Evolutionary conservation across 2,888 invertebrate genomes (phyloP), one percentile per base, ranked within the genome.

Genomic region (Amphipyra berbera): DNA sequence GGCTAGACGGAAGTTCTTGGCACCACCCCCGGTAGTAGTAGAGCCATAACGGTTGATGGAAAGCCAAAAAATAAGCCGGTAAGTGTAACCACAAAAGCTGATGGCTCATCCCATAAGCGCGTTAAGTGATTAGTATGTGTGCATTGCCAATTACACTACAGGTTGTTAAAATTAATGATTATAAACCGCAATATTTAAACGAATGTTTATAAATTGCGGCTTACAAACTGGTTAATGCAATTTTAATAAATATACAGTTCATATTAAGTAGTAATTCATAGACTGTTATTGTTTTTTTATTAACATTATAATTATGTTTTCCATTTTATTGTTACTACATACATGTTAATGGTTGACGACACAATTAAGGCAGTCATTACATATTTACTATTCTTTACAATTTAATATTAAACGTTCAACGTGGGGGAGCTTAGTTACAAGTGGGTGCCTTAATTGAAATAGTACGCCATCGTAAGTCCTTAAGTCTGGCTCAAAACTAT

Each of bases 401-500:
- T 58, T 61, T 50, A 57, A 61, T 69, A 57, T 66, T 38, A 58
- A 61, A 50, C 33, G 30, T 55, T 55, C 44, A 52, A 49, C 45
- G 13, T 70, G 49, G 56, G 59, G 15, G 10, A 70, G 65, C 71
- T 56, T 74, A 67, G 55, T 72, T 68, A 47, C 61, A 58, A 67
- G 73, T 73, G 62, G 46, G 47, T 65, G 58, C 66, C 63, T 54
- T 75, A 72, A 75, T 66, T 70, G 58, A 60, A 71, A 73, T 73
- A 60, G 64, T 56, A 54, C 55, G 62, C 58, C 52, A 53, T 64
- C 52, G 56, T 65, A 73, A 68, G 69, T 75, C 52, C 59, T 61
- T 68, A 74, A 74, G 64, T 66, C 62, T 53, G 58, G 61, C 57
- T 63, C 53, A 76, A 73, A 78, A 78, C 78, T 78, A 78, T 78